phyloP scores from a whole-genome alignment of 2,888 invertebrate genomes.

The Nesidiocoris tenuis region DNA sequence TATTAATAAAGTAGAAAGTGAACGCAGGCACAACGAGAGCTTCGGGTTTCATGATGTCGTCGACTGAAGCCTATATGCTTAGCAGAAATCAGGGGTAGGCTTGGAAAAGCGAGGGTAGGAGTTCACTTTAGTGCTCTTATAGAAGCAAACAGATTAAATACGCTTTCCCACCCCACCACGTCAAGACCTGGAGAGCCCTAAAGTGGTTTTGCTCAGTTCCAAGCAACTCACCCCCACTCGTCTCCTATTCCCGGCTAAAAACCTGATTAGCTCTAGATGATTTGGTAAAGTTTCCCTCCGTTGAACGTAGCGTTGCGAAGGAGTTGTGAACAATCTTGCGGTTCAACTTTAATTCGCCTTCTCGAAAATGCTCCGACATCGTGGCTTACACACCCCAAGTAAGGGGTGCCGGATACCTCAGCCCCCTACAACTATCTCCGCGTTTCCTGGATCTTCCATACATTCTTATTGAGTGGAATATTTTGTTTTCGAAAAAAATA shows the following conservation, averaged over 20 bases:
- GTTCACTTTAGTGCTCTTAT: slow-evolving; percentile 14
- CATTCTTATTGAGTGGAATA: too few relatives aligned
- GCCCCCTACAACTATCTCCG: too few relatives aligned
- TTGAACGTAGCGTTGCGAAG: background rate
- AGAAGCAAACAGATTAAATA: slow-evolving; percentile 40
- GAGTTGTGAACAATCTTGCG: slow-evolving; percentile 36
- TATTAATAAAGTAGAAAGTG: slow-evolving; percentile 39
- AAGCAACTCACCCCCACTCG: background rate
- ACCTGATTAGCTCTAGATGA: slow-evolving; percentile 40
- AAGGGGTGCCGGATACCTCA: too few relatives aligned
- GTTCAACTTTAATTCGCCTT: slow-evolving; percentile 37
- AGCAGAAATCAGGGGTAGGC: background rate
- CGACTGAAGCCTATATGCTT: background rate
- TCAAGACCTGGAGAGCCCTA: slow-evolving; percentile 6
- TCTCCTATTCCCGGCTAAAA: slow-evolving; percentile 19
- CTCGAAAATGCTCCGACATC: too few relatives aligned
- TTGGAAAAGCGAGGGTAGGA: background rate
- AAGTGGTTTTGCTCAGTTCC: slow-evolving; percentile 33
- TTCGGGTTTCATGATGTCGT: background rate
- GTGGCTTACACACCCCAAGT: too few relatives aligned
- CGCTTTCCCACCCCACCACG: background rate
- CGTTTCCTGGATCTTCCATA: too few relatives aligned
- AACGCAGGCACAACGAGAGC: background rate
- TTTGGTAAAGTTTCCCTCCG: slow-evolving; percentile 29
- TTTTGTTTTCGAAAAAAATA: too few relatives aligned